phyloP scores from a whole-genome alignment of 2,888 invertebrate genomes.

The Chouioia cunea region DNA sequence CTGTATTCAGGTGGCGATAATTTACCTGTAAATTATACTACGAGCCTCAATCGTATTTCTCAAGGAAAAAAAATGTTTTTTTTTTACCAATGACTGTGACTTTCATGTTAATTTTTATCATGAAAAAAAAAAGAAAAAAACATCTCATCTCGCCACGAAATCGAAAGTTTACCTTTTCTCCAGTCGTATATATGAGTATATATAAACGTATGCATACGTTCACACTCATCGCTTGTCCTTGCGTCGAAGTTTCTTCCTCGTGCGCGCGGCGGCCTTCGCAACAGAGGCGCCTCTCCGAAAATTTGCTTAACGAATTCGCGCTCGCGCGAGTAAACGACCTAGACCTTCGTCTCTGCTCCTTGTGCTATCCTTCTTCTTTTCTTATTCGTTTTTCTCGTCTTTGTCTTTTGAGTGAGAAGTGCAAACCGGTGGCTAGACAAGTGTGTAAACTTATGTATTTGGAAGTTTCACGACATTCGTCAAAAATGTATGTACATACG shows the following conservation, averaged over 20 bases:
- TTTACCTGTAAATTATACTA: too few relatives aligned
- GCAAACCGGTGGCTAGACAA: background rate
- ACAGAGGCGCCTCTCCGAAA: conserved; percentile 7
- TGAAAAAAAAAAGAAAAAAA: too few relatives aligned
- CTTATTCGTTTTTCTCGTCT: background rate
- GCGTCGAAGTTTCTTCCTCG: conserved; percentile 51
- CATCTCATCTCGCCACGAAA: too few relatives aligned
- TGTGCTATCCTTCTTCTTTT: background rate
- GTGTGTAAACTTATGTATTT: conserved; percentile 5
- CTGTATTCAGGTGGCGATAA: too few relatives aligned
- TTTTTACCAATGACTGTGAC: too few relatives aligned
- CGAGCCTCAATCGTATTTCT: too few relatives aligned
- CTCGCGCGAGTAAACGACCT: conserved; percentile 55
- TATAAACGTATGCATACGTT: too few relatives aligned
- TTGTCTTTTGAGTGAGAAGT: background rate
- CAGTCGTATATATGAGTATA: too few relatives aligned
- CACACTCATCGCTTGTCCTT: conserved; percentile 46
- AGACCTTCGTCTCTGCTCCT: conserved; percentile 57
- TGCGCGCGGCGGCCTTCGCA: conserved; percentile 48
- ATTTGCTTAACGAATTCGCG: conserved; percentile 56
- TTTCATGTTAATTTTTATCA: too few relatives aligned
- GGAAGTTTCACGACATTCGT: background rate
- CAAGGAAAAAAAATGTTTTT: too few relatives aligned
- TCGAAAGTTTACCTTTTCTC: too few relatives aligned
- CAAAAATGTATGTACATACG: too few relatives aligned